Base-by-base conservation (phyloP, 2,888 invertebrate species). In the Chirona hameri region DNA sequence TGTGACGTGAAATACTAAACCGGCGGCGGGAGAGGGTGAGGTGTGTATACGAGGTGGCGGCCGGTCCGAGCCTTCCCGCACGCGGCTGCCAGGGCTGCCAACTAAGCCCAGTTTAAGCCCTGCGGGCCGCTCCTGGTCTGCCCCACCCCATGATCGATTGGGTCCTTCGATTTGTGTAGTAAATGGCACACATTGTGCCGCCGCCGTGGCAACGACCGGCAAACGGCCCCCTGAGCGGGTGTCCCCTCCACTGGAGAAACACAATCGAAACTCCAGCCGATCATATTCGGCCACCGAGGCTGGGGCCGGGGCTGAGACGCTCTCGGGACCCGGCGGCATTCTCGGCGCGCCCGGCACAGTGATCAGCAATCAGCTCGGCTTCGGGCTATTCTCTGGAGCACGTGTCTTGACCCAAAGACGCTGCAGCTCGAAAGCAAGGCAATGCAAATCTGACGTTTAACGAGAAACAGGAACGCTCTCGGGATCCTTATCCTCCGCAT, bases 1-100 rank as follows among this genome's bases (percentile, higher is more conserved):
- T 76, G 76, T 76, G 76, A 76, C 76, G 46, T 76, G 76, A 76
- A 76, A 76, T 76, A 46, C 76, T 46, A 76, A 46, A 76, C 76
- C 46, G 21, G 10, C 46, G 21, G 0, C 15, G 24, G 76, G 76
- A 14, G 76, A 46, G 76, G 76, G 76, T 46, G 39, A 39, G 76
- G 24, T 0, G 76, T 76, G 76, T 76, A 76, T 39, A 39, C 39
- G 52, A 12, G 52, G 24, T 3, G 60, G 60, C 60, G 24, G 60
- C 60, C 60, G 24, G 52, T 12, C 52, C 39, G 39, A 39, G 60
- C 60, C 60, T 21, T n/a, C 24, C 0, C 60, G 60, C 39, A 7
- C 39, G 72, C 2, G 27, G 72, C 65, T 72, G 72, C 4, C 31
- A 31, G 72, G 0, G 4, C 31, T 18, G 72, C 72, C 18, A 18